Percentiles rank a stretch among this genome's conserved stretches.
Evolutionary conservation across 2,113 vertebrate species (phyloP).

Genomic region (Serilophus lunatus): DNA sequence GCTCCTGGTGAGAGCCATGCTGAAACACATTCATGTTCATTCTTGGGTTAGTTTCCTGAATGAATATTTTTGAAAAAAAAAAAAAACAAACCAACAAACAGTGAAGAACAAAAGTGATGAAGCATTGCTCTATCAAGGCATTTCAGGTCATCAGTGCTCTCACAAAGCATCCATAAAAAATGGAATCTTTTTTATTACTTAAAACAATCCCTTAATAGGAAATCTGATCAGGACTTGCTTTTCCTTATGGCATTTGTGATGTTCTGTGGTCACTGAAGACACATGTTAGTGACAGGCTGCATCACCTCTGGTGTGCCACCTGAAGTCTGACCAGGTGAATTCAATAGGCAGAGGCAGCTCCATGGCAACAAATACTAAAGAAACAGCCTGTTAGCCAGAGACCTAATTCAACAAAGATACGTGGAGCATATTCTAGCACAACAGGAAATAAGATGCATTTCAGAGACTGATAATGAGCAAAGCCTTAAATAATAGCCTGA

Average conservation of each 20-base stretch:
- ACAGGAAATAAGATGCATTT: not conserved
- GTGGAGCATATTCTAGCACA: not conserved
- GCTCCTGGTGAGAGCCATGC: not conserved
- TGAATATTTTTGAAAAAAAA: not conserved
- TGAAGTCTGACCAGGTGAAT: not conserved
- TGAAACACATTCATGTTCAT: fast-evolving
- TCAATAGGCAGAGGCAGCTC: constrained; percentile 28
- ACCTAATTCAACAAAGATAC: not conserved
- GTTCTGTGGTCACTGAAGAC: not conserved
- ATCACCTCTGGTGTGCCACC: not conserved
- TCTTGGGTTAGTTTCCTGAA: not conserved
- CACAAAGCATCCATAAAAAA: not conserved
- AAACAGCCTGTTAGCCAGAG: constrained; percentile 4
- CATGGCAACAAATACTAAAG: constrained; percentile 40
- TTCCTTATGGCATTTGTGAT: not conserved
- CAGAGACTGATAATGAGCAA: not conserved
- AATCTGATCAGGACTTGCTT: not conserved
- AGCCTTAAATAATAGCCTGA: not conserved
- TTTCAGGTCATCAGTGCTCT: not conserved
- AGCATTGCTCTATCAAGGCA: not conserved
- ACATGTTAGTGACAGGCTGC: not conserved
- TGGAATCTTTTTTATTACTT: not conserved
- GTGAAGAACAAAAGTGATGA: not conserved
- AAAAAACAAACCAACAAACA: too few species aligned
- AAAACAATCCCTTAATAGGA: not conserved